Evolutionary conservation across 2,888 invertebrate species (phyloP).

Genomic region (Troides helena): DNA sequence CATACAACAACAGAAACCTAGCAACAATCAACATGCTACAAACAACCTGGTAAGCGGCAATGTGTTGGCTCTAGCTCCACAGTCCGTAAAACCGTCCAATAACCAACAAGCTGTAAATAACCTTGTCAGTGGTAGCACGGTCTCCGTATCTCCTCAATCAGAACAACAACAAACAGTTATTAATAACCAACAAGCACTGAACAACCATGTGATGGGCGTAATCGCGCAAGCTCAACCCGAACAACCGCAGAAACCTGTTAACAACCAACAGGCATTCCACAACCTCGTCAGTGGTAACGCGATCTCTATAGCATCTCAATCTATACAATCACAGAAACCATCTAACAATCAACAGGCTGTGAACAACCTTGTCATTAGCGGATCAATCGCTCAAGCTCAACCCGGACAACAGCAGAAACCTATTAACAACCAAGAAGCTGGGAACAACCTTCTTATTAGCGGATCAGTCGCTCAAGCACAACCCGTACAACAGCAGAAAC

Average conservation of each 20-base stretch:
- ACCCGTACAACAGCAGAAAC: background rate
- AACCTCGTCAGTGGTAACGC: background rate
- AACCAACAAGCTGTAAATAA: background rate
- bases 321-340: background rate
- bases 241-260: background rate
- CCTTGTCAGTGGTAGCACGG: background rate
- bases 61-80: background rate
- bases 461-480: too few relatives aligned
- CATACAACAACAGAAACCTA: background rate
- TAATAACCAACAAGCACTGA: background rate
- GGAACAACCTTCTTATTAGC: background rate
- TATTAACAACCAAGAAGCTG: background rate
- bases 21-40: background rate
- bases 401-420: background rate
- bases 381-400: background rate
- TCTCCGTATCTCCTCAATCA: background rate
- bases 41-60: background rate
- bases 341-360: background rate
- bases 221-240: background rate
- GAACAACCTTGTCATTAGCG: background rate
- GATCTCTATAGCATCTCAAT: background rate
- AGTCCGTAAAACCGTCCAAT: background rate
- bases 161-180: background rate
- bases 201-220: background rate
- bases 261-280: background rate